A percentile compares a stretch with the other conserved stretches of the same genome.
Evolutionary conservation across 2,888 invertebrate species (phyloP).

Genomic region (Acrobasis repandana): DNA sequence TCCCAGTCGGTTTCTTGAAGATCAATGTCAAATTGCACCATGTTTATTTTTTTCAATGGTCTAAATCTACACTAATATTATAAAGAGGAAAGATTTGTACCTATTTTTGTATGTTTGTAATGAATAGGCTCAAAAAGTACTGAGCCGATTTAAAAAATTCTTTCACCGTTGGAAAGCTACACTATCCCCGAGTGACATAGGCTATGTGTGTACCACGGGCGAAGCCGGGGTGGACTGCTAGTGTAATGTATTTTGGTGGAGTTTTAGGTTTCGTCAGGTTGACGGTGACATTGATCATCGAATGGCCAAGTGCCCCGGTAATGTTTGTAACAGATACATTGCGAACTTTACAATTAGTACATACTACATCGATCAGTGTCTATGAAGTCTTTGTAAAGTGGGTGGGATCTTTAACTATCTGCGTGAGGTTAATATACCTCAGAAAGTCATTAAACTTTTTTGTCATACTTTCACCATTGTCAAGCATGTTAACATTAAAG

Average conservation of each 20-base stretch:
- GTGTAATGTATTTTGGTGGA: background rate
- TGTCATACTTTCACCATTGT: background rate
- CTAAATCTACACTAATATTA: too few relatives aligned
- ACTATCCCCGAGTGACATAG: too few relatives aligned
- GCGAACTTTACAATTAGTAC: background rate
- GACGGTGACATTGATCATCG: background rate
- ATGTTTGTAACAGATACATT: background rate
- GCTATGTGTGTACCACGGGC: too few relatives aligned
- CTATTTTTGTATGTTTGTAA: too few relatives aligned
- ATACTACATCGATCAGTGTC: background rate
- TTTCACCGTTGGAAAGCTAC: too few relatives aligned
- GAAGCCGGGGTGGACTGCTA: too few relatives aligned
- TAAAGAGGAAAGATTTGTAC: too few relatives aligned
- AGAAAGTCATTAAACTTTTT: background rate
- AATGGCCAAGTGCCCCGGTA: too few relatives aligned
- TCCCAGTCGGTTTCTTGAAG: background rate
- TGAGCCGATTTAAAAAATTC: too few relatives aligned
- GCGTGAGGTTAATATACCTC: background rate
- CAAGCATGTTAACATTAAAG: too few relatives aligned
- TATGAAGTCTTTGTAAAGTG: background rate
- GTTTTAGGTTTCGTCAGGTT: background rate
- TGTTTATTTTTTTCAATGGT: background rate
- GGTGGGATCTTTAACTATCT: background rate
- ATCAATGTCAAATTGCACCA: background rate
- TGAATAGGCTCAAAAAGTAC: too few relatives aligned